These are phyloP conservation scores for Aspidapion aeneum DNA, from an alignment of 2,888 invertebrate genomes.

Conservation along the genomic window DNA sequence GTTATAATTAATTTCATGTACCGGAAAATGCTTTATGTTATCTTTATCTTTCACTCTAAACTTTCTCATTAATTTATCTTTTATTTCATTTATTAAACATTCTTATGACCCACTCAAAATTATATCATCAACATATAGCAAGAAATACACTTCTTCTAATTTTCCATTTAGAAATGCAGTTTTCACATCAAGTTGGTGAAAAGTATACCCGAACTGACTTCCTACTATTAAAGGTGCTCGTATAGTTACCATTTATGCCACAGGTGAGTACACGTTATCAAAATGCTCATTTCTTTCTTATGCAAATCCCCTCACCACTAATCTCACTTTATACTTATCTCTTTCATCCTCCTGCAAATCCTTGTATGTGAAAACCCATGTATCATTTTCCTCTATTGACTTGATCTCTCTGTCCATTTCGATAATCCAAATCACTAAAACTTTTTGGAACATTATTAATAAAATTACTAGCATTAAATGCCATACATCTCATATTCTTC, in stretches of 20 bases:
- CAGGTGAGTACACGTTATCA: conserved; percentile 34
- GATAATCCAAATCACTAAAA: background rate
- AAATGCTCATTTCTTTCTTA: conserved; percentile 29
- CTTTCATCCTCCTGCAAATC: background rate
- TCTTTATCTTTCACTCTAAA: conserved; percentile 25
- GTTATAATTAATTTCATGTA: conserved; percentile 23
- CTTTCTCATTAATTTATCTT: conserved; percentile 7
- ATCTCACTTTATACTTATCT: background rate
- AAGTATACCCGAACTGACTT: conserved; percentile 26
- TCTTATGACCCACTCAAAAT: background rate
- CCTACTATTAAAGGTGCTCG: conserved; percentile 25
- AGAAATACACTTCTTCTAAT: background rate
- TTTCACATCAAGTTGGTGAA: conserved; percentile 24
- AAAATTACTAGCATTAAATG: background rate
- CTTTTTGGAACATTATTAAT: background rate
- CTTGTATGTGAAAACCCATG: background rate
- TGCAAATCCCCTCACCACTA: conserved; percentile 24
- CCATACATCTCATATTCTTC: background rate
- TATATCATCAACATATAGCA: background rate
- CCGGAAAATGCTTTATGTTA: conserved; percentile 22
- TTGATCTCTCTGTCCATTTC: background rate
- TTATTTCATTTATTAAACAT: conserved; percentile 8
- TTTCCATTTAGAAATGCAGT: conserved; percentile 23
- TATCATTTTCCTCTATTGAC: background rate
- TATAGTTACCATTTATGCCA: conserved; percentile 21